Base-by-base conservation (phyloP, 2,113 vertebrate genomes). In the Salvelinus sp. region DNA sequence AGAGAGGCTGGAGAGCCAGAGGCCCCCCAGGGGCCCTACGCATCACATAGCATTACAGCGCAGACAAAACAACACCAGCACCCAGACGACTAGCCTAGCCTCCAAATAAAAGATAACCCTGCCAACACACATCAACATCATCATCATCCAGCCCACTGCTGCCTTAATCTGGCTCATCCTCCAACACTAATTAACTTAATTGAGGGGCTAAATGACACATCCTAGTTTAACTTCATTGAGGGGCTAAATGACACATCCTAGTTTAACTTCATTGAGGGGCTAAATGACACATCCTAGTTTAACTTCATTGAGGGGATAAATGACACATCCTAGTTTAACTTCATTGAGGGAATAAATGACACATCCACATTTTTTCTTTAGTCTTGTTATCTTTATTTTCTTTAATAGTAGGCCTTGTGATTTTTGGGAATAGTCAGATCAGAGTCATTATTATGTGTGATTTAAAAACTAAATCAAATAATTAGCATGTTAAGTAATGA, bases 161-260 rank as follows among this genome's bases (percentile, higher is more conserved):
- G 86, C 89, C 89, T 88, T 89, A 87, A 91, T 91, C 88, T 87
- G 81, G 85, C 76, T 88, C 82, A 83, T 80, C 87, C 85, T 82
- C 77, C 76, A 22, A 77, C 80, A 76, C 86, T 90, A 91, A 90
- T 91, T 83, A 89, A 86, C 83, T 83, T 88, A 87, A 90, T 90
- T 84, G 79, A 90, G 82, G 77, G 80, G 86, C 88, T 87, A 91
- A 89, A 86, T 90, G 89, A 85, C 85, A 88, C 71, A 38, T 38
- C 38, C 38, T 9, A 38, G 30, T 5, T 30, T 30, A 30, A 30
- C 30, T 30, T 30, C 30, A 30, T 30, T 30, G 30, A 30, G 30
- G 30, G 30, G 30, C 1, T 30, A 30, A 30, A 30, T 30, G 30
- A 30, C 30, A 30, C 30, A 30, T 6, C 30, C 30, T 30, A 30